A percentile compares a stretch with the other conserved stretches of the same genome.
These are phyloP conservation scores for Peromyscus aztecus DNA, from an alignment of 2,797 vertebrate genomes.

Conservation along the genomic window DNA sequence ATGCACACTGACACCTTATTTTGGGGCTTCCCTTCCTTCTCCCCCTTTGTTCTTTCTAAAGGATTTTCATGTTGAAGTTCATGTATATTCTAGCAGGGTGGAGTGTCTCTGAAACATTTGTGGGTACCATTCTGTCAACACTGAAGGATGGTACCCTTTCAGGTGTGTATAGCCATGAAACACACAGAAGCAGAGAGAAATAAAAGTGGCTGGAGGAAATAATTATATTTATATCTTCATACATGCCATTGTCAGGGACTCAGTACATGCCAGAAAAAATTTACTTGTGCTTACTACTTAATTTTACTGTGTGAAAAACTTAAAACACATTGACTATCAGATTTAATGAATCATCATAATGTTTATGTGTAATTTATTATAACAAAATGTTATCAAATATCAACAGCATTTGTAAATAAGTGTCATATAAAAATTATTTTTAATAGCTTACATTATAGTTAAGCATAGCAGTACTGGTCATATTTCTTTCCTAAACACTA, in stretches of 20 bases:
- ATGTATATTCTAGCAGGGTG: background rate
- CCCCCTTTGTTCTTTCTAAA: background rate
- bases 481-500: constrained; percentile 31
- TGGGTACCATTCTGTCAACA: background rate
- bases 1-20: background rate
- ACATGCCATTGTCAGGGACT: background rate
- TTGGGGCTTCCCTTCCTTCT: background rate
- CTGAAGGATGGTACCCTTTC: background rate
- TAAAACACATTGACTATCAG: background rate
- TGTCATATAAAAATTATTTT: constrained; percentile 32
- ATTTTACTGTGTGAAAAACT: constrained; percentile 13
- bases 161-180: constrained; percentile 68
- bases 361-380: constrained; percentile 1
- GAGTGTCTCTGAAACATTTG: background rate
- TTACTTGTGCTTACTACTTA: background rate
- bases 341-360: constrained; percentile 30
- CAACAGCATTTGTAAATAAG: constrained; percentile 51
- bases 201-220: background rate
- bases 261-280: constrained; percentile 34
- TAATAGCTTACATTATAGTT: background rate
- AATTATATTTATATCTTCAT: constrained; percentile 24
- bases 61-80: background rate
- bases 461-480: background rate
- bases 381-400: constrained; percentile 22
- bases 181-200: constrained; percentile 30